A percentile compares a stretch with the other conserved stretches of the same genome.
phyloP scores from a whole-genome alignment of 2,888 invertebrate species.

The Vesta saturnalis region DNA sequence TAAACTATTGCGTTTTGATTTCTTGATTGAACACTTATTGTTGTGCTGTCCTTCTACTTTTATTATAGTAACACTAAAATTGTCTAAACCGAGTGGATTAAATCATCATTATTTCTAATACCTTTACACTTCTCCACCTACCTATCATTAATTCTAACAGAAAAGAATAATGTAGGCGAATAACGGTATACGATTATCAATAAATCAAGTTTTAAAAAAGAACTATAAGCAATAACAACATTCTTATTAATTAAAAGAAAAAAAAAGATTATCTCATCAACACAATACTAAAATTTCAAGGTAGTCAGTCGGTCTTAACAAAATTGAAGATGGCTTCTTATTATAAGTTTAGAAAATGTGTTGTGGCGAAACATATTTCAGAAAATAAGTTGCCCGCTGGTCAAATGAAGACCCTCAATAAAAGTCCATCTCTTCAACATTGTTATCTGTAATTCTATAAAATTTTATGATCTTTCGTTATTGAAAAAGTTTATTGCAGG shows the following conservation, averaged over 20 bases:
- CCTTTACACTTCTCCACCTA: too few relatives aligned
- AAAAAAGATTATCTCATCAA: constrained; percentile 7
- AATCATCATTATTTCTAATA: too few relatives aligned
- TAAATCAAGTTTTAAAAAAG: constrained; percentile 1
- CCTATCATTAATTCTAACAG: too few relatives aligned
- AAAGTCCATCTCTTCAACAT: constrained; percentile 38
- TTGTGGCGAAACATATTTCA: constrained; percentile 24
- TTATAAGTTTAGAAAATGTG: not conserved
- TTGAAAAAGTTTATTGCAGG: constrained; percentile 48
- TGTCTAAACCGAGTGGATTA: too few relatives aligned
- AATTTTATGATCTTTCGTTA: constrained; percentile 47
- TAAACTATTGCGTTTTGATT: too few relatives aligned
- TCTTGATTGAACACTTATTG: too few relatives aligned
- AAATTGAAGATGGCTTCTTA: not conserved
- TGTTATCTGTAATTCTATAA: constrained; percentile 50
- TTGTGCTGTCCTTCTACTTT: too few relatives aligned
- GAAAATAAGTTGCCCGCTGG: constrained; percentile 27
- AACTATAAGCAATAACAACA: constrained; percentile 7
- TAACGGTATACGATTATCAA: not conserved
- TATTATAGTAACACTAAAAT: too few relatives aligned
- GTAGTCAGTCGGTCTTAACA: not conserved
- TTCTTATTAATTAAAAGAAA: constrained; percentile 10
- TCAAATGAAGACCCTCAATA: constrained; percentile 35
- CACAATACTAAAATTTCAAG: constrained; percentile 8
- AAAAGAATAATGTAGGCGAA: not conserved